Base-by-base conservation (phyloP, 1,140 invertebrate genomes). In the Pygmarrhopalites habei region DNA sequence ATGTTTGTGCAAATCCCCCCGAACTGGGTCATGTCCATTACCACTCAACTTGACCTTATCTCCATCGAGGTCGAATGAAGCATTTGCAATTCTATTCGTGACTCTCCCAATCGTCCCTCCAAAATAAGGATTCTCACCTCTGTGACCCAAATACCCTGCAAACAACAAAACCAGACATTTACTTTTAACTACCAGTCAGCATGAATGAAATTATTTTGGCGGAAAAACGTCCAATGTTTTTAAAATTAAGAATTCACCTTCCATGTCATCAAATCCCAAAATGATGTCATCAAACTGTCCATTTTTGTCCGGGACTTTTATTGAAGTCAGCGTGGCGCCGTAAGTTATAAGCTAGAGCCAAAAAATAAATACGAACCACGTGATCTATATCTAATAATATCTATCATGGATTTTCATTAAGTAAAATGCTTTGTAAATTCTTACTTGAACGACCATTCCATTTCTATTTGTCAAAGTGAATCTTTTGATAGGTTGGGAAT, bases 101-200 rank as follows among this genome's bases (percentile, higher is more conserved):
- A 92, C 87, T 65, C 94, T 79, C n/a, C n/a, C 95, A 41, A 97
- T 78, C 0, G 90, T 86, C 0, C 87, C 85, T 7, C 95, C 95
- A 72, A 96, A 86, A 72, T 95, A 93, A 0, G 86, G 86, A 71
- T 85, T 85, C 21, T 77, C 75, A 0, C 74, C 72, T 4, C 55
- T 32, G 1, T n/a, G n/a, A n/a, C n/a, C n/a, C n/a, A 79, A 72
- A 73, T 89, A 90, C 3, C 82, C 83, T 83, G 32, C 10, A 60
- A 44, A 39, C n/a, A n/a, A n/a, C n/a, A n/a, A n/a, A n/a, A n/a
- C n/a, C n/a, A n/a, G n/a, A n/a, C n/a, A n/a, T n/a, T n/a, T n/a
- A n/a, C n/a, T n/a, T n/a, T n/a, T n/a, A n/a, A n/a, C n/a, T n/a
- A n/a, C n/a, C n/a, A n/a, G n/a, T n/a, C n/a, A n/a, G n/a, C n/a